Base-by-base conservation (phyloP, 2,113 vertebrate species). In the Colossoma macropomum region DNA sequence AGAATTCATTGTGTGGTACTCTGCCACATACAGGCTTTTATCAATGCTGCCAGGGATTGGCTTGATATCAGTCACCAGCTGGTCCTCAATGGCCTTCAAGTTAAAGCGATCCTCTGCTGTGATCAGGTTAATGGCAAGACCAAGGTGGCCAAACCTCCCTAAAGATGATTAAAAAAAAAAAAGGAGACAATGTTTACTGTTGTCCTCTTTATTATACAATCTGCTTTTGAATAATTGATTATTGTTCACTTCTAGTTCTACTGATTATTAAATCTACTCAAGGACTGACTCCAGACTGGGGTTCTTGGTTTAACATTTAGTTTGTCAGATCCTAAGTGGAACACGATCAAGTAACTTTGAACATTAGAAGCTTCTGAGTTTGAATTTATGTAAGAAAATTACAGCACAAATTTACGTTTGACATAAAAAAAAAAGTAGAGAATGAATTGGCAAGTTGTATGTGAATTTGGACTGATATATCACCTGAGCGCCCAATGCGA, bases 401-500 rank as follows among this genome's bases (percentile, higher is more conserved):
- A n/a, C n/a, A n/a, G n/a, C n/a, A n/a, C n/a, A n/a, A n/a, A n/a
- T n/a, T n/a, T n/a, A n/a, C n/a, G n/a, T 2, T 60, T 52, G 0
- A 0, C 6, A 56, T 0, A 0, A 16, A 28, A 65, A 0, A 23
- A 25, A 0, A 21, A 32, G 3, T n/a, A 34, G 28, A 45, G 0
- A 2, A 32, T 48, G 19, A 23, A 60, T 60, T 60, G 19, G 21
- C 19, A 60, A 5, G 21, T n/a, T n/a, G 12, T 62, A 25, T 62
- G 2, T 8, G 8, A 27, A 56, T 11, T 32, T 30, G 28, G 13
- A 32, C 19, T 15, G 12, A 8, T 52, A 5, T 0, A 74, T 6
- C 2, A 94, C 94, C 94, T 92, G 94, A 95, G 92, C 94, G 89
- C 77, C 94, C 94, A 21, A 95, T 95, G 38, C 94, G 94, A 87